phyloP scores from a whole-genome alignment of 1,140 invertebrate genomes.

The Cotesia vestalis region DNA sequence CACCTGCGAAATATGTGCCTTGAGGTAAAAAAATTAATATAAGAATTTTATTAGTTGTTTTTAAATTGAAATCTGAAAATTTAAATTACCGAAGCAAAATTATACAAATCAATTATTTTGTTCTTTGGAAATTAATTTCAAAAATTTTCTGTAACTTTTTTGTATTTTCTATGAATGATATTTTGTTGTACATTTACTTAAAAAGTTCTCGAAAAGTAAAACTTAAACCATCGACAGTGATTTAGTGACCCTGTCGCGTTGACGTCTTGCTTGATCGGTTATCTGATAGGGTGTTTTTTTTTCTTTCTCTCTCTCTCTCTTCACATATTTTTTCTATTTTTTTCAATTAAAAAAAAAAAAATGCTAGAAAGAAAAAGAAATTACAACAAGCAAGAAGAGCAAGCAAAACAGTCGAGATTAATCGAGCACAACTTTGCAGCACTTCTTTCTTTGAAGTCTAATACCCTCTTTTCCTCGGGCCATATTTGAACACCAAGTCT shows the following conservation, averaged over 20 bases:
- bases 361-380: not conserved
- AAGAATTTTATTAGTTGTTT: no score
- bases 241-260: conserved; percentile 25
- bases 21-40: no score
- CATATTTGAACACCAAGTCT: conserved; percentile 31
- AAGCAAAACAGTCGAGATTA: conserved; percentile 44
- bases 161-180: no score
- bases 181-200: no score
- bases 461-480: not conserved
- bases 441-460: conserved; percentile 38
- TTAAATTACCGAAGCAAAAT: no score
- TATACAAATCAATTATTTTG: no score
- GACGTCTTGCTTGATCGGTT: conserved; percentile 20
- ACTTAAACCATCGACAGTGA: not conserved
- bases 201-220: not conserved
- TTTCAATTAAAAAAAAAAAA: not conserved
- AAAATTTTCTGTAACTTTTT: no score
- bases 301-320: not conserved
- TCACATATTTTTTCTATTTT: no score
- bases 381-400: conserved; percentile 28
- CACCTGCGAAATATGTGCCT: no score
- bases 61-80: no score
- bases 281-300: conserved; percentile 20
- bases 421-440: conserved; percentile 50
- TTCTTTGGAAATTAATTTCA: no score